These are phyloP conservation scores for Rhagonycha lutea DNA, from an alignment of 2,888 invertebrate genomes.

Conservation along the genomic window DNA sequence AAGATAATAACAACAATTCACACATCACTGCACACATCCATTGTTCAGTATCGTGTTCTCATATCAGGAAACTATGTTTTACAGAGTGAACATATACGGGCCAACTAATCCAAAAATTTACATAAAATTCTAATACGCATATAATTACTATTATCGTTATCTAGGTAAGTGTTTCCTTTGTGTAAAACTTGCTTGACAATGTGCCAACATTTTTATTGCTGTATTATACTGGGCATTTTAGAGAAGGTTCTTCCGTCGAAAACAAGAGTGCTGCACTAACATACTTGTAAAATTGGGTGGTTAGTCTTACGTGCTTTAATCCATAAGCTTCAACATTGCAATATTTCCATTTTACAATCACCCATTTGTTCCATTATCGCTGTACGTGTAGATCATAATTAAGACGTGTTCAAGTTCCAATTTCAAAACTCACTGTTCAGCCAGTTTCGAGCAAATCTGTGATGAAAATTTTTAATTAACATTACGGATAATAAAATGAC, in stretches of 20 bases:
- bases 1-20: slow-evolving; percentile 6
- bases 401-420: no score
- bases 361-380: no score
- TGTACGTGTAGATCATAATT: no score
- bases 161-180: background rate
- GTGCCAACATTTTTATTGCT: background rate
- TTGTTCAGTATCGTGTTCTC: background rate
- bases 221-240: background rate
- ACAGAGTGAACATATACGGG: background rate
- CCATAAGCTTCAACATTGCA: no score
- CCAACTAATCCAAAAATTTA: background rate
- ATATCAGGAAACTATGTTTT: background rate
- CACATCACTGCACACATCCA: background rate
- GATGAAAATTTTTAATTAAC: no score
- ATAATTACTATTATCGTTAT: background rate
- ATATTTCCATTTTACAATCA: no score
- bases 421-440: no score
- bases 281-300: no score
- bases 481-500: no score
- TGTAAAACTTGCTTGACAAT: background rate
- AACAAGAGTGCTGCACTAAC: no score
- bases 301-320: no score
- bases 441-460: no score
- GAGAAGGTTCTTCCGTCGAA: background rate
- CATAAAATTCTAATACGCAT: background rate